These are phyloP conservation scores for Aphelinus certus DNA, from an alignment of 1,140 invertebrate genomes.

Conservation along the genomic window DNA sequence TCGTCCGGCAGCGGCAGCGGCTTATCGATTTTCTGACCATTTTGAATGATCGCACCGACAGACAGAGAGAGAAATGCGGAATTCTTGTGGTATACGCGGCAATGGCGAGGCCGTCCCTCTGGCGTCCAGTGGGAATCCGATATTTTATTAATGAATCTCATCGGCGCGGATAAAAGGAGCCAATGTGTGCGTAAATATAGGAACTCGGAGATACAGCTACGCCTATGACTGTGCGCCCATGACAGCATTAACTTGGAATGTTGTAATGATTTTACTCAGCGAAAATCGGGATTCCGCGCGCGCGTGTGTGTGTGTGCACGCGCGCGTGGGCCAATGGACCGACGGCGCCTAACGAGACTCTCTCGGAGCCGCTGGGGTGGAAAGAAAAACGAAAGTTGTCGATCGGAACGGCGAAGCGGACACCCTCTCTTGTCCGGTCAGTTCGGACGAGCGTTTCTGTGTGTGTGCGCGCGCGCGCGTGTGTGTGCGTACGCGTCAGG, in stretches of 20 bases:
- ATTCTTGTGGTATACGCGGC: too few species aligned
- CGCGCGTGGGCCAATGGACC: constrained; percentile 7
- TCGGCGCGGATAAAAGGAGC: constrained; percentile 29
- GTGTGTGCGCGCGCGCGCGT: neutral
- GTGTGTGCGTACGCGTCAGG: constrained; percentile 30
- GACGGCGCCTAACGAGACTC: constrained; percentile 54
- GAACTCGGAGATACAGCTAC: too few species aligned
- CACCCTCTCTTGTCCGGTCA: constrained; percentile 45
- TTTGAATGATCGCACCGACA: constrained; percentile 21
- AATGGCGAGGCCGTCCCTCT: too few species aligned
- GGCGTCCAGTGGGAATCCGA: constrained; percentile 31
- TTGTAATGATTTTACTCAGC: constrained; percentile 55
- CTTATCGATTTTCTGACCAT: constrained; percentile 40
- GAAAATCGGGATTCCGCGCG: constrained; percentile 44
- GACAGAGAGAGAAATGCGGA: neutral
- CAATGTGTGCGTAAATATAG: too few species aligned
- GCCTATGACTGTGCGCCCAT: constrained; percentile 45
- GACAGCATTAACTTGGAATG: constrained; percentile 58
- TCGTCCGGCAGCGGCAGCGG: neutral
- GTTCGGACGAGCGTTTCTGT: neutral
- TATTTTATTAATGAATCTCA: constrained; percentile 52
- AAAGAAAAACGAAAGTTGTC: constrained; percentile 59
- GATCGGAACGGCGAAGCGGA: constrained; percentile 49
- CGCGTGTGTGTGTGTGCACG: too few species aligned
- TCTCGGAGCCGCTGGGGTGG: constrained; percentile 45